Evolutionary conservation across 2,888 invertebrate genomes (phyloP).

Genomic region (Caradrina clavipalpis): DNA sequence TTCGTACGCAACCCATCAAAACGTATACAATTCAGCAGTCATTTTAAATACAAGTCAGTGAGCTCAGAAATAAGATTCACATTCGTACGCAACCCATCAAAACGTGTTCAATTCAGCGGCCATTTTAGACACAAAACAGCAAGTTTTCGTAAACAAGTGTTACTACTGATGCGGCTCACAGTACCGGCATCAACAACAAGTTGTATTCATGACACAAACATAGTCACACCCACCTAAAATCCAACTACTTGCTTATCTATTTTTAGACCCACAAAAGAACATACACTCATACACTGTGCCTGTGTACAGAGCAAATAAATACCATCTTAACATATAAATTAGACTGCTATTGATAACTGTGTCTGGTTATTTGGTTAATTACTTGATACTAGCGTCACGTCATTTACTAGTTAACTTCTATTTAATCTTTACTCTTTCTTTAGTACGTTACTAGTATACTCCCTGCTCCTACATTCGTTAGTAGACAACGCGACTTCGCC

Average conservation of each 20-base stretch:
- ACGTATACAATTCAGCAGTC: too few species aligned
- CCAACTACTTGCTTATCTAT: background rate
- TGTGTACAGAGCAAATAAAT: background rate
- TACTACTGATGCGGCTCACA: too few species aligned
- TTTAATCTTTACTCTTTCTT: background rate
- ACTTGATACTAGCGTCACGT: constrained; percentile 10
- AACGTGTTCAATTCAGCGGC: too few species aligned
- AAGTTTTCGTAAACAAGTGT: too few species aligned
- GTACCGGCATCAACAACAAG: background rate
- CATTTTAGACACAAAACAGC: too few species aligned
- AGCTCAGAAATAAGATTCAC: too few species aligned
- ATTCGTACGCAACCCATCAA: too few species aligned
- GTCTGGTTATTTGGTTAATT: constrained; percentile 9
- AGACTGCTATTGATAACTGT: constrained; percentile 6
- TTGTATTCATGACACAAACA: background rate
- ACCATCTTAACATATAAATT: constrained; percentile 3
- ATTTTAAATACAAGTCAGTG: too few species aligned
- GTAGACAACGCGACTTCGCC: constrained; percentile 22
- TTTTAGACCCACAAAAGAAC: background rate
- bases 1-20: too few species aligned
- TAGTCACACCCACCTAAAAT: constrained; percentile 1
- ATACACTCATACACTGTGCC: background rate
- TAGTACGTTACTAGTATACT: constrained; percentile 17
- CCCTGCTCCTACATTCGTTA: background rate
- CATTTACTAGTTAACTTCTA: background rate